Conservation (phyloP, 2,888 invertebrate genomes). For the Atrina japonica region DNA sequence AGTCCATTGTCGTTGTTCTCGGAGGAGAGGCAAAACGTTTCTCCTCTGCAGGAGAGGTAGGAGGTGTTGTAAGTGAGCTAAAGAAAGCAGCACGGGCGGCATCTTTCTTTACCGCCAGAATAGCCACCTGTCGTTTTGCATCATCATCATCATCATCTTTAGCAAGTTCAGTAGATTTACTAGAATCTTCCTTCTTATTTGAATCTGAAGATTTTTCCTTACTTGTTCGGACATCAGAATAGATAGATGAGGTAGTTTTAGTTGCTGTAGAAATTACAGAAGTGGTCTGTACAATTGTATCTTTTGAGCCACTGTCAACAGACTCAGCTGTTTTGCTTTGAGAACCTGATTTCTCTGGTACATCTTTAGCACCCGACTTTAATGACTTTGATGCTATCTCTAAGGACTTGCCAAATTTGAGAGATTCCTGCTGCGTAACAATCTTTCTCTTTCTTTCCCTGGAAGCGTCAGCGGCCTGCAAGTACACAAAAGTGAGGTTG, state of each 20-base stretch:
- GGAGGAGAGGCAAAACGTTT: slow-evolving; percentile 25
- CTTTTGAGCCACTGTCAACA: slow-evolving; percentile 12
- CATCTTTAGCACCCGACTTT: slow-evolving; percentile 48
- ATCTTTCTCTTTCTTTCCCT: slow-evolving; percentile 74
- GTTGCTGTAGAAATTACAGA: slow-evolving; percentile 54
- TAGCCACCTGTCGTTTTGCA: slow-evolving; percentile 45
- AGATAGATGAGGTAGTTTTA: slow-evolving; percentile 56
- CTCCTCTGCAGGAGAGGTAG: slow-evolving; percentile 53
- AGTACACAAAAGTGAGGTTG: slow-evolving; percentile 22
- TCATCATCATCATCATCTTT: slow-evolving; percentile 48
- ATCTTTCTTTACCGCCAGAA: slow-evolving; percentile 53
- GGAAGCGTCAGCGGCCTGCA: slow-evolving; percentile 70
- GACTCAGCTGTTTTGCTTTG: background rate
- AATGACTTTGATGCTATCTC: slow-evolving; percentile 69
- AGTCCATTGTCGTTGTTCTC: slow-evolving; percentile 42
- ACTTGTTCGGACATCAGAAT: slow-evolving; percentile 25
- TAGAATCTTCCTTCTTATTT: background rate
- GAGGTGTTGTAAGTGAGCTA: slow-evolving; percentile 66
- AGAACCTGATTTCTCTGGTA: slow-evolving; percentile 8
- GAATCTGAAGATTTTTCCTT: background rate
- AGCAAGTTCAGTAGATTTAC: too few species aligned
- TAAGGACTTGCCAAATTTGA: slow-evolving; percentile 74
- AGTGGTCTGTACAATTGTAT: slow-evolving; percentile 28
- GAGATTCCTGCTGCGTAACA: slow-evolving; percentile 63
- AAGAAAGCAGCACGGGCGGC: slow-evolving; percentile 69